Evolutionary conservation across 2,113 vertebrate species (phyloP), one percentile per base, ranked within the genome.

Genomic region (Caretta caretta): DNA sequence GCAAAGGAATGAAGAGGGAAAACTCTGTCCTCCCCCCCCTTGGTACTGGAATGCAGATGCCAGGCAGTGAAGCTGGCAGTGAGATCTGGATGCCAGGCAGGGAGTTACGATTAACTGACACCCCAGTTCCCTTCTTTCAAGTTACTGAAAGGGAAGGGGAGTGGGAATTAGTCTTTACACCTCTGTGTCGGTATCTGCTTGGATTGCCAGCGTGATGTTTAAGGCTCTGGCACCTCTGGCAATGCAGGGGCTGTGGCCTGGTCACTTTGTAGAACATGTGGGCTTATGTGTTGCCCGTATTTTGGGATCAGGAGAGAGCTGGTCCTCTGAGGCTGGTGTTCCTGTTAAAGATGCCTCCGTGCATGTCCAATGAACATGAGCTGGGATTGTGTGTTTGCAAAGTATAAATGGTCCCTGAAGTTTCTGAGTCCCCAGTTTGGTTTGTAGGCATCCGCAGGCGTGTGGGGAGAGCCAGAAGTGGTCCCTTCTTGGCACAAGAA

Each of bases 221-320:
- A n/a, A 69, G 62, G 62, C 35, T 19, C 35, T 69, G 62, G 35
- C 35, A 19, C n/a, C 62, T n/a, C 31, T 69, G 35, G 59, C 59
- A 31, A 16, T 65, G 29, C 59, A 38, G 84, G 87, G 62, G 80
- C 49, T 2, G 3, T 0, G 85, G 69, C 35, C 92, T 1, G 35
- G 84, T 82, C 31, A 0, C 35, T 90, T 57, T 0, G 4, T 8
- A 72, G 19, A 72, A 10, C 20, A 22, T 22, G 19, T n/a, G 9
- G n/a, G 49, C 35, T 22, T 69, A 10, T 50, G 48, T 31, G 48
- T 72, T 72, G 42, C 9, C 19, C 10, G n/a, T 19, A 4, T 86
- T 46, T 22, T 72, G 84, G 62, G 84, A 35, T 12, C 2, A 5
- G 5, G 29, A 38, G 13, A 80, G 65, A 20, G 17, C n/a, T 72